Evolutionary conservation across 2,888 invertebrate genomes (phyloP).

Genomic region (Amiota minor): DNA sequence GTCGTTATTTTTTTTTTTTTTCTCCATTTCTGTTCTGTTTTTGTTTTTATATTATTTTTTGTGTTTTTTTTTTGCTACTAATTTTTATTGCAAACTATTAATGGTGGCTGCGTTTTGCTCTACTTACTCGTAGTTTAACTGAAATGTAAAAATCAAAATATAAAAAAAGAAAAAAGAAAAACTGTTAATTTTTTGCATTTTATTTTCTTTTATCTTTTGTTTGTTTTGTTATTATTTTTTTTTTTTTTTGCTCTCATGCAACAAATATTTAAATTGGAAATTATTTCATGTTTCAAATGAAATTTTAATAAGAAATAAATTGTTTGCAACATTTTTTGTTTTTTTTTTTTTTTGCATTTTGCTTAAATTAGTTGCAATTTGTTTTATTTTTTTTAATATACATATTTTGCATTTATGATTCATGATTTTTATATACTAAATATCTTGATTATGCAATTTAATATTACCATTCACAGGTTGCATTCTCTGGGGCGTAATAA

Average conservation of each 20-base stretch:
- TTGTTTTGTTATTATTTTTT: not conserved
- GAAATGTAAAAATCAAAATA: too few relatives aligned
- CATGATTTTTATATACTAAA: not conserved
- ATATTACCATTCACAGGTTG: slow-evolving; percentile 11
- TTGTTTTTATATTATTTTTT: not conserved
- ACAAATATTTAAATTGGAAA: slow-evolving; percentile 25
- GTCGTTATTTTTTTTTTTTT: too few relatives aligned
- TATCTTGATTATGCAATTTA: slow-evolving; percentile 1
- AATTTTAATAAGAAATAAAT: not conserved
- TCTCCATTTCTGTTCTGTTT: too few relatives aligned
- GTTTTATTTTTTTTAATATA: not conserved
- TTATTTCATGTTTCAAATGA: slow-evolving; percentile 7
- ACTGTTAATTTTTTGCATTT: not conserved
- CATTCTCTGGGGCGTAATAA: slow-evolving; percentile 16
- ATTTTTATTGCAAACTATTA: slow-evolving; percentile 23
- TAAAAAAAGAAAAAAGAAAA: not conserved
- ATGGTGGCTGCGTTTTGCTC: slow-evolving; percentile 5
- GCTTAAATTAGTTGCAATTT: not conserved
- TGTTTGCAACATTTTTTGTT: slow-evolving; percentile 10
- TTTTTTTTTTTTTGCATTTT: slow-evolving; percentile 6
- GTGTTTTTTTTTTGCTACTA: slow-evolving; percentile 5
- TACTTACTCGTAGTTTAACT: not conserved
- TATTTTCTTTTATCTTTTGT: not conserved
- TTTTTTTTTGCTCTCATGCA: not conserved
- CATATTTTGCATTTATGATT: not conserved